Evolutionary conservation across 2,888 invertebrate genomes (phyloP).

Genomic region (Doris montereyensis): DNA sequence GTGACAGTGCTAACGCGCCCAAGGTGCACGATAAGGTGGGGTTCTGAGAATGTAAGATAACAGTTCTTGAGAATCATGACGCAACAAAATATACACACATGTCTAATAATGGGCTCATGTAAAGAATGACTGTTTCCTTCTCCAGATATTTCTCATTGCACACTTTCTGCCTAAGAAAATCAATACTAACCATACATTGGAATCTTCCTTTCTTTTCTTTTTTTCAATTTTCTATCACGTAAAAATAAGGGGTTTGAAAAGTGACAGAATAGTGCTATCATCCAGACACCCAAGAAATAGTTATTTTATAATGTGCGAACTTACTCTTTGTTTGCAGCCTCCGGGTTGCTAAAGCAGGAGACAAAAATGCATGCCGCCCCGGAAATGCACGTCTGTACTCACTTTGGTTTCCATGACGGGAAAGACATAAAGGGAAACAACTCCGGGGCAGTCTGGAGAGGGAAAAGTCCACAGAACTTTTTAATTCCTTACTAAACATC

Average conservation of each 20-base stretch:
- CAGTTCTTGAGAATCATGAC: neutral
- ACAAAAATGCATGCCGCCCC: conserved; percentile 70
- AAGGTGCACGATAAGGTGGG: conserved; percentile 67
- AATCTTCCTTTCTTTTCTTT: too few relatives aligned
- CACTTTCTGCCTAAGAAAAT: too few relatives aligned
- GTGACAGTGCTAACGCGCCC: conserved; percentile 70
- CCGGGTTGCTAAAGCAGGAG: conserved; percentile 68
- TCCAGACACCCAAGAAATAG: too few relatives aligned
- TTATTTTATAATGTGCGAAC: conserved; percentile 38
- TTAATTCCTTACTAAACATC: too few relatives aligned
- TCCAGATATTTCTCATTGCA: too few relatives aligned
- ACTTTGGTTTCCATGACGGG: conserved; percentile 68
- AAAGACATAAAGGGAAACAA: conserved; percentile 71
- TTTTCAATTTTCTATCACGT: too few relatives aligned
- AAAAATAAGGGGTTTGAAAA: too few relatives aligned
- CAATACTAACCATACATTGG: too few relatives aligned
- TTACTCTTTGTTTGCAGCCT: conserved; percentile 68
- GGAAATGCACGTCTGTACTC: conserved; percentile 67
- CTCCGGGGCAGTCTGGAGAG: conserved; percentile 67
- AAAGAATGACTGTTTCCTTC: neutral
- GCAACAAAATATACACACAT: neutral
- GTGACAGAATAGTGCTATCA: too few relatives aligned
- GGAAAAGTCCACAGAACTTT: neutral
- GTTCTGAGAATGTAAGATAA: conserved; percentile 50
- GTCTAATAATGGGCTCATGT: neutral